A percentile compares a stretch with the other conserved stretches of the same genome.
phyloP scores from a whole-genome alignment of 2,797 vertebrate species.

The Falco berigora region DNA sequence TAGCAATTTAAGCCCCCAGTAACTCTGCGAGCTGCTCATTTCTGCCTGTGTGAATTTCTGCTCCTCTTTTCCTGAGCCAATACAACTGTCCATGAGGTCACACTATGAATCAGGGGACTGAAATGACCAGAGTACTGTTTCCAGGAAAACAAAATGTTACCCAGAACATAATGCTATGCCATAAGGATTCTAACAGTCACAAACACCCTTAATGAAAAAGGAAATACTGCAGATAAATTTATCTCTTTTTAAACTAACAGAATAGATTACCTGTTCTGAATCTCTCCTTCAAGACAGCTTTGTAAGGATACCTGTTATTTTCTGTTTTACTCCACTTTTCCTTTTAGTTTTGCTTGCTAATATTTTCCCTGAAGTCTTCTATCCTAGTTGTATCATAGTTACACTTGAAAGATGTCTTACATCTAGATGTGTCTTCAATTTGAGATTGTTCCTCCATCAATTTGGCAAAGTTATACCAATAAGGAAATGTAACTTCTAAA shows the following conservation, averaged over 20 bases:
- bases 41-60: not conserved
- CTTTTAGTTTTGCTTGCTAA: not conserved
- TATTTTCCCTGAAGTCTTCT: not conserved
- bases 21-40: not conserved
- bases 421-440: not conserved
- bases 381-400: not conserved
- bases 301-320: not conserved
- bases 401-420: not conserved
- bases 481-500: not conserved
- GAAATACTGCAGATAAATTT: not conserved
- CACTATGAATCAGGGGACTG: not conserved
- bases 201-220: not conserved
- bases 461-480: not conserved
- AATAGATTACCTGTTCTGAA: not conserved
- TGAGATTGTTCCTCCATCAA: not conserved
- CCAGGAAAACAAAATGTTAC: not conserved
- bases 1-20: not conserved
- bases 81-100: not conserved
- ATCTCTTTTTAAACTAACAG: not conserved
- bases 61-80: not conserved
- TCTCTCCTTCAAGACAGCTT: not conserved
- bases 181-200: not conserved
- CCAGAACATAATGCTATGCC: not conserved
- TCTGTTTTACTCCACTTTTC: not conserved
- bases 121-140: not conserved